Conservation (phyloP, 2,888 invertebrate genomes). For the Latrodectus elegans region DNA sequence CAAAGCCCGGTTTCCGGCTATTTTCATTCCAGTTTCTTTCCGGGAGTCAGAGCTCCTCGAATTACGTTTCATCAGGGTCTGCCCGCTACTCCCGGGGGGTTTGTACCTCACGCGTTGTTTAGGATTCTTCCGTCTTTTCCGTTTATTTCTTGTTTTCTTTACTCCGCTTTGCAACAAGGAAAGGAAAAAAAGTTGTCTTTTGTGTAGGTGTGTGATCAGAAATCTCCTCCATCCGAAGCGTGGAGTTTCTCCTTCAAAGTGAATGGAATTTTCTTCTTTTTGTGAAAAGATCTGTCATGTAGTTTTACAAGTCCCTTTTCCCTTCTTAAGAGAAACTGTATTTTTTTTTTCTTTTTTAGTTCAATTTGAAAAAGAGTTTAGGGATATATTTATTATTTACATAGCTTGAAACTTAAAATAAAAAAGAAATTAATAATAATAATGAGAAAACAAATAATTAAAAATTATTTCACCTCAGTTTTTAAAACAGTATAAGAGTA, state of each 20-base stretch:
- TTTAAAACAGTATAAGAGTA: no score
- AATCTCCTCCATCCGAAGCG: not conserved
- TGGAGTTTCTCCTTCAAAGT: constrained; percentile 7
- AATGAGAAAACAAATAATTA: no score
- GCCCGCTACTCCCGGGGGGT: constrained; percentile 21
- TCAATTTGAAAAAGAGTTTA: not conserved
- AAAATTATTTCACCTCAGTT: no score
- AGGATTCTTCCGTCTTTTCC: constrained; percentile 10
- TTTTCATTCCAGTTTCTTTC: constrained; percentile 33
- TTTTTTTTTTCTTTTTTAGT: constrained; percentile 24
- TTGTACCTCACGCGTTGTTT: constrained; percentile 57
- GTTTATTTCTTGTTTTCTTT: constrained; percentile 23
- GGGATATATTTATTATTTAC: no score
- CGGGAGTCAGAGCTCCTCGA: constrained; percentile 35
- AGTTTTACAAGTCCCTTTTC: not conserved
- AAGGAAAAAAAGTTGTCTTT: constrained; percentile 10
- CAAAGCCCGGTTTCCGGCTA: constrained; percentile 58
- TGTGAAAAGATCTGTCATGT: constrained; percentile 12
- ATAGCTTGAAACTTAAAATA: no score
- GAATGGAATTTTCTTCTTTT: constrained; percentile 15
- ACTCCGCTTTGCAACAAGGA: not conserved
- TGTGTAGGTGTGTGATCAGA: constrained; percentile 20
- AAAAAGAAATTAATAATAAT: no score
- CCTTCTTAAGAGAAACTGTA: not conserved
- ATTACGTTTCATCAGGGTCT: constrained; percentile 55